These are phyloP conservation scores for Rhincodon typus DNA, from an alignment of 2,797 vertebrate species.

Conservation along the genomic window DNA sequence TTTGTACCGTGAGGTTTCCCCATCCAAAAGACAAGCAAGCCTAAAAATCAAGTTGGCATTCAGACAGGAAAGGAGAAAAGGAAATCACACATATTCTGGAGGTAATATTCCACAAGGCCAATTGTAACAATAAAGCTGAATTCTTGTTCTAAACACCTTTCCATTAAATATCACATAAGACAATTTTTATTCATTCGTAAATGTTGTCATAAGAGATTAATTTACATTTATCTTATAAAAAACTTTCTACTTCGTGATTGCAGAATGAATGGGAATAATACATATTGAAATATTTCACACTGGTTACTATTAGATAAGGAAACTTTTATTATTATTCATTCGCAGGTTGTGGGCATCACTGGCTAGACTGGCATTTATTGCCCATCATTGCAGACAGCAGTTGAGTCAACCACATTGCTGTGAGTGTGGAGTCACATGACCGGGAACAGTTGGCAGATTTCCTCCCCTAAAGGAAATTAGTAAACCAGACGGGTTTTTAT, in stretches of 20 bases:
- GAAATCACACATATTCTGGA: not conserved
- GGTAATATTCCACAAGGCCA: not conserved
- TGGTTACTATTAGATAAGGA: not conserved
- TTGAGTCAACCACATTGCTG: too few species aligned
- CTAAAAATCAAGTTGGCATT: not conserved
- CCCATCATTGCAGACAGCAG: too few species aligned
- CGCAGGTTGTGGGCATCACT: too few species aligned
- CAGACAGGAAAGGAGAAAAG: too few species aligned
- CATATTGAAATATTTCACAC: not conserved
- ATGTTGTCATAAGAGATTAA: not conserved
- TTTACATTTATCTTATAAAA: not conserved
- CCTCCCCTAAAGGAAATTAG: too few species aligned
- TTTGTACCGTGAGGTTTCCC: too few species aligned
- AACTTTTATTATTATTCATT: not conserved
- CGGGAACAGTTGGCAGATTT: too few species aligned
- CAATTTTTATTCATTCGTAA: not conserved
- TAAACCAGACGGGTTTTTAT: too few species aligned
- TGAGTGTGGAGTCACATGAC: too few species aligned
- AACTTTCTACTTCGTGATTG: not conserved
- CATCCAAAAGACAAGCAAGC: not conserved
- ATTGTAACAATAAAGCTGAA: not conserved
- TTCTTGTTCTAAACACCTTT: not conserved
- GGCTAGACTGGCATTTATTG: too few species aligned
- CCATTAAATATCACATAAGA: not conserved
- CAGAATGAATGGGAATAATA: not conserved